Evolutionary conservation across 1,140 invertebrate species (phyloP).

Genomic region (Bombus terrestris): DNA sequence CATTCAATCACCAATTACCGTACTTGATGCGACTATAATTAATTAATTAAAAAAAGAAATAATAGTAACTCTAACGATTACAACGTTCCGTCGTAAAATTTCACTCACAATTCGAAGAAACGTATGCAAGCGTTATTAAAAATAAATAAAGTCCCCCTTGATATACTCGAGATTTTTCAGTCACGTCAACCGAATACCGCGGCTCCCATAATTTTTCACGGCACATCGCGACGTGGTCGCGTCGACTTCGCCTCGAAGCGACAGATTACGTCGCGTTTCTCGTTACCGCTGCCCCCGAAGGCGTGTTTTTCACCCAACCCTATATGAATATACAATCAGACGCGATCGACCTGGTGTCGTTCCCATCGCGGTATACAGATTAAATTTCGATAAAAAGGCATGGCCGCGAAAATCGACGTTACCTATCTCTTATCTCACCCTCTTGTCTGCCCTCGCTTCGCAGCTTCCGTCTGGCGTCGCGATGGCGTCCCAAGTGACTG

Average conservation of each 20-base stretch:
- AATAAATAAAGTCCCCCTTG: neutral
- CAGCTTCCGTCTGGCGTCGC: neutral
- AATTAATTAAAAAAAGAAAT: neutral
- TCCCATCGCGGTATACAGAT: neutral
- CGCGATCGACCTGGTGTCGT: neutral
- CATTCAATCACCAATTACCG: no score
- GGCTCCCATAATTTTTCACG: conserved; percentile 13
- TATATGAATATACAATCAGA: conserved; percentile 26
- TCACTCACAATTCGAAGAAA: neutral
- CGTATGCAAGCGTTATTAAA: neutral
- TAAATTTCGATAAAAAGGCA: conserved; percentile 11
- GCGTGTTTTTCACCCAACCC: neutral
- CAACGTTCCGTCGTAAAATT: neutral
- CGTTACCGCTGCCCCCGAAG: neutral
- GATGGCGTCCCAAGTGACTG: neutral
- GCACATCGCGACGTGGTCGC: neutral
- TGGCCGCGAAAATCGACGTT: neutral
- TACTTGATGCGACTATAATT: neutral
- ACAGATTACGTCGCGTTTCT: conserved; percentile 23
- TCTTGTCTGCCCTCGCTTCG: neutral
- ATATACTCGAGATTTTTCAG: neutral
- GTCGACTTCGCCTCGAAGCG: conserved; percentile 8
- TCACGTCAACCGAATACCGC: neutral
- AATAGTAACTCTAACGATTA: neutral
- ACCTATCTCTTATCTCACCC: neutral